These are phyloP conservation scores for Drosophila aldrichi DNA, from an alignment of 2,888 invertebrate species.

Conservation along the genomic window DNA sequence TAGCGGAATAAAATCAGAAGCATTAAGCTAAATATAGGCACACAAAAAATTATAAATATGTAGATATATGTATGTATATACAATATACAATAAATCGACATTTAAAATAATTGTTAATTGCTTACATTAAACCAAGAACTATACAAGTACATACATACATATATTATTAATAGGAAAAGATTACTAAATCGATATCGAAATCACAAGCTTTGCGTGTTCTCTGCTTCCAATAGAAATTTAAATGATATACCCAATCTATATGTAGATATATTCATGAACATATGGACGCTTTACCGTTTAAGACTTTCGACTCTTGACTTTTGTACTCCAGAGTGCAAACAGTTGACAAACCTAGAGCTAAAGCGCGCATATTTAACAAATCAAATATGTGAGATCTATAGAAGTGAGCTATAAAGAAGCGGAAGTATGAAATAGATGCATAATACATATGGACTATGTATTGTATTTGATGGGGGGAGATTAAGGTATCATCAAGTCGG, in stretches of 20 bases:
- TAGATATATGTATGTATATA: too few species aligned
- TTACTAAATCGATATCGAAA: not conserved
- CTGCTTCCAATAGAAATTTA: not conserved
- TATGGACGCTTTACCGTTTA: not conserved
- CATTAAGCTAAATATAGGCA: too few species aligned
- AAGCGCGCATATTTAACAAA: not conserved
- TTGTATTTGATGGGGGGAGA: too few species aligned
- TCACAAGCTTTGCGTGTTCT: not conserved
- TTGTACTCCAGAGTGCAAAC: not conserved
- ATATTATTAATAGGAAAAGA: not conserved
- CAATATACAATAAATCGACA: too few species aligned
- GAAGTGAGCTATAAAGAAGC: not conserved
- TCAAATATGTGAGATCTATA: not conserved
- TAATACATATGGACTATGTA: not conserved
- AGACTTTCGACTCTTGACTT: not conserved
- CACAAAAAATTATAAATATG: too few species aligned
- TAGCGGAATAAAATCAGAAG: not conserved
- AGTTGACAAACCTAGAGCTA: not conserved
- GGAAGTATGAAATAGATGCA: not conserved
- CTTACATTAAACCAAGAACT: not conserved
- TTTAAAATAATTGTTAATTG: not conserved
- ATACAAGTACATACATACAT: not conserved
- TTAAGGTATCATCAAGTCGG: not conserved
- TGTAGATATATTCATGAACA: constrained; percentile 1
- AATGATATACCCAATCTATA: not conserved